Evolutionary conservation across 1,140 invertebrate genomes (phyloP).

Genomic region (Micrasema minimum): DNA sequence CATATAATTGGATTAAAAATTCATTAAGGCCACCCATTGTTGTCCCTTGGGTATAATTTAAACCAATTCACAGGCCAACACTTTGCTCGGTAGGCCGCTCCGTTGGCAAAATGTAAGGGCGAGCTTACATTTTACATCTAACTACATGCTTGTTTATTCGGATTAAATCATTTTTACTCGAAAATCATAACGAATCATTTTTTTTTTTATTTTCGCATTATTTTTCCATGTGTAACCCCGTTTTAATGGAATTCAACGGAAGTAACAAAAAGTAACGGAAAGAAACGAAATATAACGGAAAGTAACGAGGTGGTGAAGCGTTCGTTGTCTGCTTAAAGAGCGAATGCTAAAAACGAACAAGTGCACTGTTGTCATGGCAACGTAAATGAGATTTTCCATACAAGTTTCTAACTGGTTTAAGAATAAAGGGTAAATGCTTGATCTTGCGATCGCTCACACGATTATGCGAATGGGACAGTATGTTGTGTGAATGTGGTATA

Average conservation of each 20-base stretch:
- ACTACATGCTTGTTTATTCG: too few species aligned
- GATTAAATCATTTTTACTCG: too few species aligned
- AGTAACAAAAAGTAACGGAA: too few species aligned
- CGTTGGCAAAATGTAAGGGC: conserved; percentile 25
- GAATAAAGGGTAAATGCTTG: conserved; percentile 30
- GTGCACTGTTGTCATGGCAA: conserved; percentile 32
- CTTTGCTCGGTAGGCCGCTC: conserved; percentile 52
- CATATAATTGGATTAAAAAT: conserved; percentile 67
- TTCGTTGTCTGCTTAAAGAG: conserved; percentile 14
- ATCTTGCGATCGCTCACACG: not conserved
- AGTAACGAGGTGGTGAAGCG: conserved; percentile 1
- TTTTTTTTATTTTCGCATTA: too few species aligned
- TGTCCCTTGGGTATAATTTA: conserved; percentile 66
- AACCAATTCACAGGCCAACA: conserved; percentile 62
- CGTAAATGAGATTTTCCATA: conserved; percentile 40
- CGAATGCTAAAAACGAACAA: conserved; percentile 32
- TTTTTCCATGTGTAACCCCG: too few species aligned
- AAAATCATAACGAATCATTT: too few species aligned
- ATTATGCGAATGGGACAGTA: not conserved
- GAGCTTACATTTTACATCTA: too few species aligned
- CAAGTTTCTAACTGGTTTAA: conserved; percentile 42
- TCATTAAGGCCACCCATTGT: conserved; percentile 63
- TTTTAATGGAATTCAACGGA: too few species aligned
- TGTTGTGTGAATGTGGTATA: not conserved
- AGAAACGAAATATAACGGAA: too few species aligned